These are phyloP conservation scores for Nannoperca australis DNA, from an alignment of 2,797 vertebrate species.

Conservation along the genomic window DNA sequence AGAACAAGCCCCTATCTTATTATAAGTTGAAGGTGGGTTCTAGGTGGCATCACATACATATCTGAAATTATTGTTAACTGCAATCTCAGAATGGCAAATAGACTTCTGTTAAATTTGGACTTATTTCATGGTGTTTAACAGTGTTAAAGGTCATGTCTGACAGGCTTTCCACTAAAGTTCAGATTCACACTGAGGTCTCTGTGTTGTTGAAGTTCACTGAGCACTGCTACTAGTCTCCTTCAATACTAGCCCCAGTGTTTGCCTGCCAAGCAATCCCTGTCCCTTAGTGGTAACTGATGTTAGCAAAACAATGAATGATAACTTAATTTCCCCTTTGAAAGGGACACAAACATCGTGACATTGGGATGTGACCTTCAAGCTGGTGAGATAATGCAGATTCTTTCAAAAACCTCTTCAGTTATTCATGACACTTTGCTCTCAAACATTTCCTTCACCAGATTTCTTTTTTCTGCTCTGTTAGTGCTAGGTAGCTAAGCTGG, in stretches of 20 bases:
- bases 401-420: conserved; percentile 94
- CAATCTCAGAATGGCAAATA: not conserved
- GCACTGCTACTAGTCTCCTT: not conserved
- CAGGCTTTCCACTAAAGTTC: conserved; percentile 9
- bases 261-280: conserved; percentile 21
- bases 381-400: conserved; percentile 91
- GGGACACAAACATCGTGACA: conserved; percentile 83
- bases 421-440: conserved; percentile 92
- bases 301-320: conserved; percentile 60
- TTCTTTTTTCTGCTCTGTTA: conserved; percentile 42
- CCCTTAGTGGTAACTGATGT: conserved; percentile 54
- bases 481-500: conserved; percentile 77
- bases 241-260: not conserved
- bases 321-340: conserved; percentile 88
- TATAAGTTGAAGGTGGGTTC: not conserved
- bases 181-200: conserved; percentile 1
- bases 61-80: not conserved
- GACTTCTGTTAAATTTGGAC: not conserved
- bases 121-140: not conserved
- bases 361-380: conserved; percentile 88
- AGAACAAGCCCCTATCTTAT: not conserved
- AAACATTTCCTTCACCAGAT: conserved; percentile 84
- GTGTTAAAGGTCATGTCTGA: conserved; percentile 7
- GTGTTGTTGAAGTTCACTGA: not conserved
- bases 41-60: not conserved